phyloP scores from a whole-genome alignment of 2,888 invertebrate genomes.

The Zootermopsis nevadensis region DNA sequence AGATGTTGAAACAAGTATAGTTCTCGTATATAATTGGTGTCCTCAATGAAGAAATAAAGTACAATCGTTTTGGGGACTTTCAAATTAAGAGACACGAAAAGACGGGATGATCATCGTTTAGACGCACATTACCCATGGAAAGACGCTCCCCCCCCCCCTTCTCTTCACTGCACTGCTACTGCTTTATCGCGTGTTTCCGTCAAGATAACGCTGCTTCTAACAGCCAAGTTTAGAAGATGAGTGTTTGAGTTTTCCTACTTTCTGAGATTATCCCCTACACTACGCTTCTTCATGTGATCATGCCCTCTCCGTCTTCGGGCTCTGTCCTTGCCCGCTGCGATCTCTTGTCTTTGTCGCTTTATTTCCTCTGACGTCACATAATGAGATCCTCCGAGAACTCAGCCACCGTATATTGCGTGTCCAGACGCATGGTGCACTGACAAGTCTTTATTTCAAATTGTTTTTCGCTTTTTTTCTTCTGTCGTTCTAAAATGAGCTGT shows the following conservation, averaged over 20 bases:
- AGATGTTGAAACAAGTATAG: too few relatives aligned
- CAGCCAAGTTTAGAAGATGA: background rate
- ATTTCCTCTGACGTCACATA: constrained; percentile 13
- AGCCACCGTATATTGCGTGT: constrained; percentile 9
- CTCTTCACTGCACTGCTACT: background rate
- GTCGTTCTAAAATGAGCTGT: background rate
- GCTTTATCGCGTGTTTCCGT: background rate
- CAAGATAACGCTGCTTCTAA: background rate
- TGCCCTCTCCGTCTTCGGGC: background rate
- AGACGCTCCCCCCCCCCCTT: background rate
- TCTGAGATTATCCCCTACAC: constrained; percentile 1
- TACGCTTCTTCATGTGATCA: background rate
- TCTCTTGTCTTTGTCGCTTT: constrained; percentile 13
- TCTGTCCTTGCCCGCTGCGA: background rate
- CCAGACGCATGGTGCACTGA: background rate
- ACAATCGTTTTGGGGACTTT: background rate
- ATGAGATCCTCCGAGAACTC: background rate
- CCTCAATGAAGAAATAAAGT: too few relatives aligned
- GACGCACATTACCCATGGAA: background rate
- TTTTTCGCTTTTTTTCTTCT: background rate
- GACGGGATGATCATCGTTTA: background rate
- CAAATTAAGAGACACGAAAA: background rate
- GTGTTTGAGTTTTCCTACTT: background rate
- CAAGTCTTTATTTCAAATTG: background rate
- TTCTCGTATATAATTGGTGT: too few relatives aligned